Conservation (phyloP, 2,888 invertebrate species). For the Hydriomena furcata region DNA sequence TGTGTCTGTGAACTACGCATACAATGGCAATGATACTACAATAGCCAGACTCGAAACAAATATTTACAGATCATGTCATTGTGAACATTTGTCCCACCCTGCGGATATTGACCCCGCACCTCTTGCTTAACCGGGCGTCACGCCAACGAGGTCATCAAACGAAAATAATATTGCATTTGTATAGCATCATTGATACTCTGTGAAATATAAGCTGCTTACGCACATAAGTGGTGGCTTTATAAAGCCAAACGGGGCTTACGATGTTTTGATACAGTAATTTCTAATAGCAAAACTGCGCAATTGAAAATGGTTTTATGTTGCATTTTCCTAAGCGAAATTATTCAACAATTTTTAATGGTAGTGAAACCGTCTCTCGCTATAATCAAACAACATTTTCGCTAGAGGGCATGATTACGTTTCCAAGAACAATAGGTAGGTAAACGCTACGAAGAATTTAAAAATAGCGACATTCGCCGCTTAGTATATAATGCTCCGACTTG, state of each 20-base stretch:
- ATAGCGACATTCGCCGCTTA: neutral
- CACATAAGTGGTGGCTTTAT: neutral
- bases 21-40: too few species aligned
- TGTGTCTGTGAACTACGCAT: too few species aligned
- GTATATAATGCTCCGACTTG: neutral
- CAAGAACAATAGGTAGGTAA: conserved; percentile 5
- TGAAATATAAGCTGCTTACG: conserved; percentile 14
- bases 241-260: neutral
- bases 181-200: conserved; percentile 1
- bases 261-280: neutral
- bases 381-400: neutral
- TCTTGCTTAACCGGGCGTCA: too few species aligned
- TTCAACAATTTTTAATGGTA: neutral
- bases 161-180: conserved; percentile 1
- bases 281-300: too few species aligned
- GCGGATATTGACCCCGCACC: too few species aligned
- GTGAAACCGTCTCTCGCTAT: neutral
- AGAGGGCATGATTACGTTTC: conserved; percentile 1
- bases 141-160: too few species aligned
- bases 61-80: too few species aligned
- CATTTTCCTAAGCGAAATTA: neutral
- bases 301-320: too few species aligned
- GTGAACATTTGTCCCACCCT: too few species aligned
- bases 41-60: too few species aligned
- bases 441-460: neutral